These are phyloP conservation scores for Agrotis clavis DNA, from an alignment of 2,888 invertebrate genomes.

Conservation along the genomic window DNA sequence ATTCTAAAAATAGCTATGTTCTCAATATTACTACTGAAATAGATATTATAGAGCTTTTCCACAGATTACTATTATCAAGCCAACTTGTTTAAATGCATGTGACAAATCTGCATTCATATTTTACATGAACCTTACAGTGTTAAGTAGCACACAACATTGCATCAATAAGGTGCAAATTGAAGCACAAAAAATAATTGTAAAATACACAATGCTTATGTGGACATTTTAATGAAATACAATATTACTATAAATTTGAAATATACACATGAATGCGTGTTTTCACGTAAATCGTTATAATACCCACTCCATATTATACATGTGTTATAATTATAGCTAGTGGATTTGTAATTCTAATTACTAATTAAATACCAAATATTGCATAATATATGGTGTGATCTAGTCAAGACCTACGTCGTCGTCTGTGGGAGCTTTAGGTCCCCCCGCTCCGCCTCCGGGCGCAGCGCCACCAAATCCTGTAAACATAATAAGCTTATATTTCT, in stretches of 20 bases:
- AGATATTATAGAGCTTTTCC: background rate
- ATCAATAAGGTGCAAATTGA: background rate
- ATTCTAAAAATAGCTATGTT: conserved; percentile 26
- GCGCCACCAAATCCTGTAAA: conserved; percentile 77
- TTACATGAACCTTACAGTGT: conserved; percentile 8
- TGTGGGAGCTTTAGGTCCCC: conserved; percentile 79
- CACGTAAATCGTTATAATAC: conserved; percentile 49
- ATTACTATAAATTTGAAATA: conserved; percentile 29
- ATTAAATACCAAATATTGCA: conserved; percentile 51
- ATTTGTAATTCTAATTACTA: conserved; percentile 53
- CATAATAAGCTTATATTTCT: background rate
- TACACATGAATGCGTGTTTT: conserved; percentile 49
- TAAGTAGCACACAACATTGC: conserved; percentile 12
- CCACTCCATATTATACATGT: conserved; percentile 57
- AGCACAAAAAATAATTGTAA: conserved; percentile 19
- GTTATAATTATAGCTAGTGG: conserved; percentile 44
- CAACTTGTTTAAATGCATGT: conserved; percentile 6
- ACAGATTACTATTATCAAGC: background rate
- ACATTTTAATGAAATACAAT: conserved; percentile 18
- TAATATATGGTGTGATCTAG: conserved; percentile 76
- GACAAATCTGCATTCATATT: conserved; percentile 15
- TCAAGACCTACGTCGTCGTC: conserved; percentile 93
- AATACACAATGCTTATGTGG: conserved; percentile 17
- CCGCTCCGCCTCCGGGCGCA: conserved; percentile 73
- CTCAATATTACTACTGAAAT: background rate